Evolutionary conservation across 2,888 invertebrate genomes (phyloP), one percentile per base, ranked within the genome.

Genomic region (Oligia fasciuncula): DNA sequence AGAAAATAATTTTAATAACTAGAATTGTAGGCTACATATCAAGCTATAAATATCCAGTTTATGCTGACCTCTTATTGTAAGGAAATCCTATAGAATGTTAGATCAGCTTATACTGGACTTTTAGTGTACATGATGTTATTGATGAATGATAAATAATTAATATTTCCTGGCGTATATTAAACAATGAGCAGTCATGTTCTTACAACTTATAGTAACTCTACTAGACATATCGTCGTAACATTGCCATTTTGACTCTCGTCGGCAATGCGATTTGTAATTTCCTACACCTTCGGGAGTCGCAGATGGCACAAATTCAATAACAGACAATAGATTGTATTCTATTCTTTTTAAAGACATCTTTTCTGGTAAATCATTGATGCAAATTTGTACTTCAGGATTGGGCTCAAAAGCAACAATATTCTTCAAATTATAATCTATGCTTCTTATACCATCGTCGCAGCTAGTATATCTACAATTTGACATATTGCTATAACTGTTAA

Each of bases 361-460:
- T 76, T 79, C 49, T 72, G 79, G 79, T 82, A 79, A 76, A 62
- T 74, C 76, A 74, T 73, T 67, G n/a, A 82, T 76, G 74, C 74
- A 71, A 79, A 82, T 82, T 82, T 73, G 49, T 67, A 67, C 67
- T 66, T 82, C 73, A 66, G 81, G 51, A 43, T 77, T 73, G 73
- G 73, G 73, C 51, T 77, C 77, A 77, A 76, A 78, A 46, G 65
- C 78, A 73, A 54, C 76, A 78, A 79, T 73, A 73, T 70, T 57
- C n/a, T 81, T 76, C 57, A 81, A 73, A 73, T 79, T 76, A 78
- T 78, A 81, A 66, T 81, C 71, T 71, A 77, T 66, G 63, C 62
- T 66, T 65, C 69, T 75, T 65, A 76, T 76, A 51, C 78, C 51
- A 29, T 29, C 29, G 35, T 75, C 62, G 49, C 78, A 81, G 51